phyloP scores from a whole-genome alignment of 1,140 invertebrate species.

The Papilio helenus region DNA sequence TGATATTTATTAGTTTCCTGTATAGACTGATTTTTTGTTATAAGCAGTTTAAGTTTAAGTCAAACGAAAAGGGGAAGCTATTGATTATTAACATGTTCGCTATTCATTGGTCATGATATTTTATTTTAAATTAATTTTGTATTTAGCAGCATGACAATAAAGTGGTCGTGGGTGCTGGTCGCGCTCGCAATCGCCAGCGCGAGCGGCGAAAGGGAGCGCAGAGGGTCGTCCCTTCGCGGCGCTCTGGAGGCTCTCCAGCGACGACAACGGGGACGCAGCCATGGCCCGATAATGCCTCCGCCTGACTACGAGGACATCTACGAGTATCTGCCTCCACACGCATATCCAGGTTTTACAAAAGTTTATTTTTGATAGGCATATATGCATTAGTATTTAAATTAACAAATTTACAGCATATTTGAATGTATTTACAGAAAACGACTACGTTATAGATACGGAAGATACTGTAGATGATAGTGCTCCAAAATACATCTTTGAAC shows the following conservation, averaged over 20 bases:
- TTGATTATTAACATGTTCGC: not conserved
- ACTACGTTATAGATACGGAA: conserved; percentile 69
- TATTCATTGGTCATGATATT: not conserved
- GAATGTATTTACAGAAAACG: conserved; percentile 61
- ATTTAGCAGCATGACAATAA: conserved; percentile 52
- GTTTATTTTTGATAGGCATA: not conserved
- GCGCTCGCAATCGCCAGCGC: conserved; percentile 54
- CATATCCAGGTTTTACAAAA: conserved; percentile 61
- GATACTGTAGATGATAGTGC: conserved; percentile 63
- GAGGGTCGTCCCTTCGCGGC: conserved; percentile 69
- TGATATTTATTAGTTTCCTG: not conserved
- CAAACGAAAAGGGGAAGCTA: not conserved
- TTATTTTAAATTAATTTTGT: not conserved
- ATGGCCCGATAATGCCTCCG: conserved; percentile 51
- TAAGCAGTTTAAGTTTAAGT: not conserved
- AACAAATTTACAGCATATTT: not conserved
- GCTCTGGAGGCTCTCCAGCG: conserved; percentile 78
- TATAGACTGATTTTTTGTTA: not conserved
- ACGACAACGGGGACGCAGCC: conserved; percentile 69
- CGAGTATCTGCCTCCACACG: conserved; percentile 68
- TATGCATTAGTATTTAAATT: not conserved
- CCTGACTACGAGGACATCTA: conserved; percentile 71
- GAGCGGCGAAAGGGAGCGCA: conserved; percentile 57
- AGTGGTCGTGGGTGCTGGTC: conserved; percentile 60
- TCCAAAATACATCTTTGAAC: conserved; percentile 71